Evolutionary conservation across 2,797 vertebrate genomes (phyloP).

Genomic region (Arctocebus calabarensis): DNA sequence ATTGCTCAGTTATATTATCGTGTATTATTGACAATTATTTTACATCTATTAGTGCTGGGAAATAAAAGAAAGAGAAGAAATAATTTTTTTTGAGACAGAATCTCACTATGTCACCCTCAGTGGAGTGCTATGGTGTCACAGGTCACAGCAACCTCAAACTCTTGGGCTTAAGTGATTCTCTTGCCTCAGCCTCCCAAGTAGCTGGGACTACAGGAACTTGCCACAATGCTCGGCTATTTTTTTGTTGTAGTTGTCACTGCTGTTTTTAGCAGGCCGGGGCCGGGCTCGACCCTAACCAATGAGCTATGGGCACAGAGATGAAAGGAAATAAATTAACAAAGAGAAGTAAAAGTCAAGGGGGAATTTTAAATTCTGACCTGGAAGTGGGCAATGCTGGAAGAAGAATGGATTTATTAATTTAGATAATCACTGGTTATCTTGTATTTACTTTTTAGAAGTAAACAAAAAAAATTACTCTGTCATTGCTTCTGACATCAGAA

Average conservation of each 20-base stretch:
- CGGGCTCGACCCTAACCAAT: too few species aligned
- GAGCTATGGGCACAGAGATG: too few species aligned
- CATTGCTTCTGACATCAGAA: not conserved
- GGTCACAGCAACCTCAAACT: too few species aligned
- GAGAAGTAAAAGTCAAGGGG: constrained; percentile 14
- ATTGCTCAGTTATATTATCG: not conserved
- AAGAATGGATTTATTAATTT: not conserved
- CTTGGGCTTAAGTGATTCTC: too few species aligned
- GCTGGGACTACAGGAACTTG: too few species aligned
- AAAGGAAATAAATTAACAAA: constrained; percentile 47
- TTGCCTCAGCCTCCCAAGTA: too few species aligned
- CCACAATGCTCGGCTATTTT: too few species aligned
- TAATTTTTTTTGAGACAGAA: not conserved
- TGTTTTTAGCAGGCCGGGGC: too few species aligned
- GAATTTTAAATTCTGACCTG: not conserved
- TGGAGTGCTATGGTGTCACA: too few species aligned
- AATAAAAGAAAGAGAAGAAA: constrained; percentile 38
- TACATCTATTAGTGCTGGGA: not conserved
- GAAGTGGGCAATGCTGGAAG: not conserved
- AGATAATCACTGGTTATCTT: not conserved
- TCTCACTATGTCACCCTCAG: too few species aligned
- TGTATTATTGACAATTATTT: constrained; percentile 15
- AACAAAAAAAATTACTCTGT: not conserved
- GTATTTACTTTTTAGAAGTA: not conserved
- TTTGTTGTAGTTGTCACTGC: too few species aligned